phyloP scores from a whole-genome alignment of 1,140 invertebrate genomes.

The Drosophila obscura region DNA sequence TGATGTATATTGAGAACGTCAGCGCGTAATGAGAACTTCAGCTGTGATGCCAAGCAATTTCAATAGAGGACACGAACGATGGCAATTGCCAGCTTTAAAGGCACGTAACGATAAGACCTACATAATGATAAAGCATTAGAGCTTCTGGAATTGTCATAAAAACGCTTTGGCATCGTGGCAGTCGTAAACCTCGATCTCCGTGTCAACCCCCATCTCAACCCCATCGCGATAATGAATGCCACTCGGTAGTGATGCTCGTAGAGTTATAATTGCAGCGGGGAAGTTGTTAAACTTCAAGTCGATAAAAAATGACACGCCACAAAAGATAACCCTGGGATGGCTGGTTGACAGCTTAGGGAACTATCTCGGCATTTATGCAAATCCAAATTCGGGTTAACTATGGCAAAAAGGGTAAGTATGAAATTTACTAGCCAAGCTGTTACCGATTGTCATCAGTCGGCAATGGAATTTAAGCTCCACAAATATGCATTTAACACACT shows the following conservation, averaged over 20 bases:
- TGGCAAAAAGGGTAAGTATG: constrained; percentile 37
- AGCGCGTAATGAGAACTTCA: constrained; percentile 75
- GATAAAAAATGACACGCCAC: constrained; percentile 36
- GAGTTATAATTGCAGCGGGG: constrained; percentile 48
- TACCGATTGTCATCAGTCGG: constrained; percentile 56
- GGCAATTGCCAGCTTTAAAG: constrained; percentile 65
- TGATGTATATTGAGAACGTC: constrained; percentile 66
- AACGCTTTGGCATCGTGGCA: constrained; percentile 33
- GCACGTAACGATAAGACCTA: constrained; percentile 48
- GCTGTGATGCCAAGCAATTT: constrained; percentile 77
- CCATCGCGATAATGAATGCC: neutral
- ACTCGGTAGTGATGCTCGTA: constrained; percentile 13
- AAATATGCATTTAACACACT: constrained; percentile 69
- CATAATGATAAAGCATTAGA: constrained; percentile 48
- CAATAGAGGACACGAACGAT: constrained; percentile 75
- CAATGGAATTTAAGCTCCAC: constrained; percentile 62
- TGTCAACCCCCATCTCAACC: neutral
- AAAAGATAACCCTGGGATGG: neutral
- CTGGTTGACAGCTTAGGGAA: constrained; percentile 16
- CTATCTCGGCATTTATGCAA: constrained; percentile 59
- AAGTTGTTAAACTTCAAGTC: constrained; percentile 35
- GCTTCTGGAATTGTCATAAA: constrained; percentile 40
- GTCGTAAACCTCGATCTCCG: constrained; percentile 29
- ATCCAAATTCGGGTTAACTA: constrained; percentile 60
- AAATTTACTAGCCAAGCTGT: constrained; percentile 51